Evolutionary conservation across 1,140 invertebrate species (phyloP), one percentile per base, ranked within the genome.

Genomic region (Drosophila quadrilineata): DNA sequence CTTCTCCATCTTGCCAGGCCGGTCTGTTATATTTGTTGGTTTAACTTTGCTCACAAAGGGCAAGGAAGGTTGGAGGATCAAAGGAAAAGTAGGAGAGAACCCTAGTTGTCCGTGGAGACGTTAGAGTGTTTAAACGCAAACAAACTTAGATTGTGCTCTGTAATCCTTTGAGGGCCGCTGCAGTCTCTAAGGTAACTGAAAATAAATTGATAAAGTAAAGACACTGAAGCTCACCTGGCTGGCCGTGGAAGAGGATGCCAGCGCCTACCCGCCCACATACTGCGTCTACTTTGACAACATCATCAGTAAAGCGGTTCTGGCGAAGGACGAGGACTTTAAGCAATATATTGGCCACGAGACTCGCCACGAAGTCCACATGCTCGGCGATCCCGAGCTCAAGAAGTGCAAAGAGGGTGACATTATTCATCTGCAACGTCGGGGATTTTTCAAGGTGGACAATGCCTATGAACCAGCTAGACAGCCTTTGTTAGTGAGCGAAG

Each of bases 311-410:
- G 91, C 96, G 0, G 92, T 99, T 16, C 90, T 99, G 0, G 97
- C 93, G 3, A 99, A 98, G 90, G 98, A 99, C 88, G 98, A 99
- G 76, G 97, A 99, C 90, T 99, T 99, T 89, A 99, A 99, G 86
- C 90, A 96, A 64, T 99, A 93, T 89, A 94, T 99, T 82, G 96
- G 95, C 56, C 94, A 95, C 72, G 91, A 97, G 75, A 98, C 97
- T 45, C 87, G 95, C 92, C 93, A 92, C 89, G 96, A 97, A 89
- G 91, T 96, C 5, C 88, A 93, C 69, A 96, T 98, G 94, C 54
- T 98, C 0, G 98, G 98, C 22, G 98, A 99, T 92, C 92, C 94
- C 2, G 96, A 95, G 88, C 88, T 99, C 28, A 91, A 91, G 14
- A 93, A 92, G 14, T 90, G 99, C 17, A 96, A 97, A 72, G 94